Evolutionary conservation across 2,797 vertebrate species (phyloP).

Genomic region (Euthynnus affinis): DNA sequence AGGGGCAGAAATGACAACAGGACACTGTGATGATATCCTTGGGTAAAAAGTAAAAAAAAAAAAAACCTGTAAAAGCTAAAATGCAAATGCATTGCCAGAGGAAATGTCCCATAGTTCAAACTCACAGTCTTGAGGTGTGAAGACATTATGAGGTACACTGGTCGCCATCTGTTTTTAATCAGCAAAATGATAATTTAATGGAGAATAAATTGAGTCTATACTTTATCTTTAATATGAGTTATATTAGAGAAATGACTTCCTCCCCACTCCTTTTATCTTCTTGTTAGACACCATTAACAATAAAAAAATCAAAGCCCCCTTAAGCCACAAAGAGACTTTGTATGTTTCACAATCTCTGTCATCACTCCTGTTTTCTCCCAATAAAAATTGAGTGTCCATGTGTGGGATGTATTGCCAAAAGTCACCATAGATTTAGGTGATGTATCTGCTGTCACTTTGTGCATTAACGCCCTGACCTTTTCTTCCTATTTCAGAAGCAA

Average conservation of each 20-base stretch:
- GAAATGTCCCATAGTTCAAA: background rate
- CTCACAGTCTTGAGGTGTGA: background rate
- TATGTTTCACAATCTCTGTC: slow-evolving; percentile 16
- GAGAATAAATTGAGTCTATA: slow-evolving; percentile 1
- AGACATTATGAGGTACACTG: background rate
- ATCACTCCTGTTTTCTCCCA: slow-evolving; percentile 41
- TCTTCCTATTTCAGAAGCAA: slow-evolving; percentile 73
- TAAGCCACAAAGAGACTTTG: background rate
- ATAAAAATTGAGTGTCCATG: slow-evolving; percentile 61
- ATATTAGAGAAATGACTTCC: slow-evolving; percentile 28
- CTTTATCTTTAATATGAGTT: background rate
- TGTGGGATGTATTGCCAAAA: slow-evolving; percentile 71
- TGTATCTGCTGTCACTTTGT: slow-evolving; percentile 80
- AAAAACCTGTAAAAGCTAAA: background rate
- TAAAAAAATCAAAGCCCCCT: background rate
- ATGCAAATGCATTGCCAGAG: background rate
- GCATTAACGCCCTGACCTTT: slow-evolving; percentile 82
- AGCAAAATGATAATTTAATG: slow-evolving; percentile 5
- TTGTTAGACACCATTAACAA: slow-evolving; percentile 26
- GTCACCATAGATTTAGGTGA: slow-evolving; percentile 75
- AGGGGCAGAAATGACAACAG: background rate
- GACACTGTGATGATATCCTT: background rate
- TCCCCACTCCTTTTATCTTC: background rate
- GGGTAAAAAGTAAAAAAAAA: too few relatives aligned
- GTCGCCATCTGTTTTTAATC: background rate